Conservation (phyloP, 1,140 invertebrate genomes). For the Caenorhabditis tropicalis region DNA sequence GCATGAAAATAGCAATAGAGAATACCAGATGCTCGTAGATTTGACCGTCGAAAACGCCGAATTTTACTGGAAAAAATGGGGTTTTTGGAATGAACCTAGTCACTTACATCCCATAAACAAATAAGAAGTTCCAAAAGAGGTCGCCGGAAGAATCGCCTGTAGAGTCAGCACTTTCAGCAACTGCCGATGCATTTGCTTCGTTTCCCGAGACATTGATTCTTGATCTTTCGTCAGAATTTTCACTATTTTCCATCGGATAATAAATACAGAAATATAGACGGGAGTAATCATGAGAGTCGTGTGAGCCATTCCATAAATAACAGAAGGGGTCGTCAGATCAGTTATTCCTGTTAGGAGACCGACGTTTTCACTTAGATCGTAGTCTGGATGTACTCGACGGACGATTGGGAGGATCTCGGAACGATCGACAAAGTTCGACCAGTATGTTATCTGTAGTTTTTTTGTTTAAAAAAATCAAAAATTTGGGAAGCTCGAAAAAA, state of each 20-base stretch:
- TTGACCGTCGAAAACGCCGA: neutral
- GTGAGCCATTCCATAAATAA: neutral
- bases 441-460: slow-evolving; percentile 3
- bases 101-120: neutral
- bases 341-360: neutral
- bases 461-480: no score
- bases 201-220: neutral
- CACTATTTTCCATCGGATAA: slow-evolving; percentile 1
- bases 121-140: neutral
- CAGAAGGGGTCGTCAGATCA: neutral
- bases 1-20: neutral
- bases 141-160: neutral
- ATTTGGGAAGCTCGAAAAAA: no score
- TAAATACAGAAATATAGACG: neutral
- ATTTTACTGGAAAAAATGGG: neutral
- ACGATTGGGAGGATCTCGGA: neutral
- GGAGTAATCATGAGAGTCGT: neutral
- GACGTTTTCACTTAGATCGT: neutral
- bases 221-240: neutral
- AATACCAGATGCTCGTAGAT: neutral
- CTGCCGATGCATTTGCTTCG: neutral
- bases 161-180: neutral
- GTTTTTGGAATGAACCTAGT: neutral
- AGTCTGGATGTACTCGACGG: neutral
- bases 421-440: neutral